Conservation (phyloP, 2,113 vertebrate genomes). For the Girardinichthys multiradiatus region DNA sequence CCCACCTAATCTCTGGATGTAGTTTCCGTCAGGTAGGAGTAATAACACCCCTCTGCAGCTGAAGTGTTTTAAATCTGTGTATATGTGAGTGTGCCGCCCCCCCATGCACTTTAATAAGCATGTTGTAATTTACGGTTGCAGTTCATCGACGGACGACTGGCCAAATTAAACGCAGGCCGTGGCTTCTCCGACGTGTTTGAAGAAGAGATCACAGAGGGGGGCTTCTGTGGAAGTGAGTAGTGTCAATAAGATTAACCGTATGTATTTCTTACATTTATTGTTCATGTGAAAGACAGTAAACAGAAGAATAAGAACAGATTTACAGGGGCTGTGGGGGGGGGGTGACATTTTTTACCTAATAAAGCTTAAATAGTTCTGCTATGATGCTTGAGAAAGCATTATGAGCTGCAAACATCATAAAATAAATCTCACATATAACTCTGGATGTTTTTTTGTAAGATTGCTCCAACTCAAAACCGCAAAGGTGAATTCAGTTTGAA, state of each 20-base stretch:
- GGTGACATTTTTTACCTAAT: background rate
- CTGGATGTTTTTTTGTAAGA: background rate
- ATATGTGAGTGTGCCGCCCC: constrained; percentile 35
- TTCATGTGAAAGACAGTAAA: background rate
- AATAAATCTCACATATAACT: background rate
- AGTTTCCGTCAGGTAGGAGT: constrained; percentile 74
- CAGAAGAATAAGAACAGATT: background rate
- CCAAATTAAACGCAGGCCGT: constrained; percentile 94
- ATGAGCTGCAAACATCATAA: background rate
- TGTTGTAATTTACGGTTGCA: constrained; percentile 83
- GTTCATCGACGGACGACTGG: constrained; percentile 97
- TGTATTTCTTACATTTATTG: constrained; percentile 51
- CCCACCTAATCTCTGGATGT: constrained; percentile 68
- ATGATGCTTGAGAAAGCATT: background rate
- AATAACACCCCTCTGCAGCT: constrained; percentile 66
- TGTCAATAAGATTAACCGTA: constrained; percentile 53
- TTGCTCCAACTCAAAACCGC: background rate
- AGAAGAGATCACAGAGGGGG: constrained; percentile 96
- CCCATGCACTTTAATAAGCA: constrained; percentile 73
- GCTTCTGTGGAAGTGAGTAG: constrained; percentile 92
- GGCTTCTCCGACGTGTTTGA: constrained; percentile 96
- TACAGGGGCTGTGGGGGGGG: background rate
- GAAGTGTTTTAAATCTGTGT: constrained; percentile 54
- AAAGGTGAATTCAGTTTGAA: background rate
- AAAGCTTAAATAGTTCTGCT: background rate